Percentiles rank a stretch among this genome's conserved stretches.
Evolutionary conservation across 2,797 vertebrate genomes (phyloP).

Genomic region (Bufotes viridis): DNA sequence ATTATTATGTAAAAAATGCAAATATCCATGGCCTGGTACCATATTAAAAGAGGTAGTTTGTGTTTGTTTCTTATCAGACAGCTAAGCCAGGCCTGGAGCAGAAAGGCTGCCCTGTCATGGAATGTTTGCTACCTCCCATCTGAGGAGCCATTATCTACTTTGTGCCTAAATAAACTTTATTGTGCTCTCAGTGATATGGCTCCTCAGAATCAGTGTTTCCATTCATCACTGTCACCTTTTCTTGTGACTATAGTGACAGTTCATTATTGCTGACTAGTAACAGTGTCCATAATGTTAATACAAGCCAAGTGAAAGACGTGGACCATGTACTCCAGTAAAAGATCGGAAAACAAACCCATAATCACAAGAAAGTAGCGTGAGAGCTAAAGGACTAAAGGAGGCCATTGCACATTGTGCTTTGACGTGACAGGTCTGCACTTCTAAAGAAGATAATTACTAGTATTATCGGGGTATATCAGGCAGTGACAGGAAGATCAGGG

Average conservation of each 20-base stretch:
- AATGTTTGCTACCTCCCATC: conserved; percentile 71
- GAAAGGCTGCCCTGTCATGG: conserved; percentile 60
- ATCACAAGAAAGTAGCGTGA: conserved; percentile 7
- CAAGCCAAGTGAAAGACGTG: conserved; percentile 76
- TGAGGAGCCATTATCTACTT: conserved; percentile 77
- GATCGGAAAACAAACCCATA: neutral
- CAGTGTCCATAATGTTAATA: conserved; percentile 80
- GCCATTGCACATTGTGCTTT: neutral
- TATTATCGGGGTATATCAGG: neutral
- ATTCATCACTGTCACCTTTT: conserved; percentile 82
- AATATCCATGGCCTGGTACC: conserved; percentile 37
- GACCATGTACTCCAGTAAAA: conserved; percentile 24
- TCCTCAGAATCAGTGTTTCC: conserved; percentile 72
- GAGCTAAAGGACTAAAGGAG: neutral
- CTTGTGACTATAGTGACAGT: conserved; percentile 79
- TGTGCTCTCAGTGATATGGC: conserved; percentile 76
- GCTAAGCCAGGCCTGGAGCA: conserved; percentile 51
- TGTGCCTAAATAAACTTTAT: conserved; percentile 90
- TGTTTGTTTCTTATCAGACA: conserved; percentile 58
- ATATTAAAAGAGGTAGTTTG: conserved; percentile 36
- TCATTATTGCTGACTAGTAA: conserved; percentile 83
- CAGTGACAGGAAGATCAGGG: neutral
- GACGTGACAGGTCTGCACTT: neutral
- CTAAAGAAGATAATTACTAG: neutral
- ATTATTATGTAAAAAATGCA: conserved; percentile 44